Base-by-base conservation (phyloP, 2,888 invertebrate species). In the Lasioglossum lativentre region DNA sequence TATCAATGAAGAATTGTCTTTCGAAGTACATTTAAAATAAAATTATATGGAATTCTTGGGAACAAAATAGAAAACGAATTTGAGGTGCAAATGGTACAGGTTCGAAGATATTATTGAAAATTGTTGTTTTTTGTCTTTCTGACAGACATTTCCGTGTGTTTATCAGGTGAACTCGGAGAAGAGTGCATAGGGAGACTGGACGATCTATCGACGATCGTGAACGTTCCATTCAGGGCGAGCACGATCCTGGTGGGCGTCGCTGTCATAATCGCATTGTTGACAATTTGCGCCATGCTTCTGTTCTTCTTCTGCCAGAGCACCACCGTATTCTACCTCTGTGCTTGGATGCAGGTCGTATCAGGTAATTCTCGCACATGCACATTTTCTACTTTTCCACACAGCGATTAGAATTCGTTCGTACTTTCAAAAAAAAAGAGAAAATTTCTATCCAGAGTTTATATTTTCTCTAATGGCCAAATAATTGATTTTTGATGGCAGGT, bases 311-410 rank as follows among this genome's bases (percentile, higher is more conserved):
- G 99, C 95, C 98, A 98, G 94, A 98, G 99, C 23, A 98, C 98
- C 73, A 97, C 97, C 77, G 99, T 99, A 76, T 99, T 98, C 95
- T 97, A 98, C 94, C 97, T 99, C 86, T 99, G 99, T 94, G 99
- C 98, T 73, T 99, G 98, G 98, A 96, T 99, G 96, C 99, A 99
- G 95, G 96, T 99, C n/a, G 96, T 99, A 90, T 98, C 99, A 94
- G 99, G 99, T 99, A 95, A 97, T 19, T 2, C 30, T 16, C 30
- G 8, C 16, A 6, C 27, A 19, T 30, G 16, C 30, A 30, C 30
- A 2, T 16, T 30, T 30, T 10, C 56, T 10, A n/a, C 52, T n/a
- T 40, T 40, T 8, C 19, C 47, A 19, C 19, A 6, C n/a, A 56
- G n/a, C 23, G n/a, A 56, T 56, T 56, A 56, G n/a, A 56, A 12